phyloP scores from a whole-genome alignment of 2,888 invertebrate genomes.

The Dynastes maya region DNA sequence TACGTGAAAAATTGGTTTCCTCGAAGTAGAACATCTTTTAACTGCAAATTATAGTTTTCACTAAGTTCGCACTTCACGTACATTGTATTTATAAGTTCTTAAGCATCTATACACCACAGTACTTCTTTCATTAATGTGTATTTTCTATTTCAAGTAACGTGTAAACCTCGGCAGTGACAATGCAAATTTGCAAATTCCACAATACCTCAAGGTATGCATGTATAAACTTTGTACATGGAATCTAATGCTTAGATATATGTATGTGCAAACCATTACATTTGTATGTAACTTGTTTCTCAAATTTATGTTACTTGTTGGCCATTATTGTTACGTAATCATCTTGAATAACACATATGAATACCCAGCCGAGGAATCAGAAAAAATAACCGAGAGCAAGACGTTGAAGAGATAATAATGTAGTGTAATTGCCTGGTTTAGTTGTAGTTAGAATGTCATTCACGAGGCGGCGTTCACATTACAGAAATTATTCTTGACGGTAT shows the following conservation, averaged over 20 bases:
- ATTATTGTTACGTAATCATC: slow-evolving; percentile 24
- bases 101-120: too few relatives aligned
- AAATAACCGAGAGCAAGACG: slow-evolving; percentile 6
- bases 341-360: slow-evolving; percentile 19
- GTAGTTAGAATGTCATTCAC: slow-evolving; percentile 25
- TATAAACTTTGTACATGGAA: neutral
- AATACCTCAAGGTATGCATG: neutral
- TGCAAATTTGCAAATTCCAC: slow-evolving; percentile 24
- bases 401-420: slow-evolving; percentile 21
- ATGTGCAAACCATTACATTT: slow-evolving; percentile 1
- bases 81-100: too few relatives aligned
- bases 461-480: neutral
- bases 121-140: neutral
- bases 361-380: neutral
- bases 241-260: neutral
- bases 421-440: slow-evolving; percentile 20
- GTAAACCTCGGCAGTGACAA: neutral
- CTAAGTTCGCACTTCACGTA: too few relatives aligned
- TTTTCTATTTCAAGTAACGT: neutral
- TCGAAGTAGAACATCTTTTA: too few relatives aligned
- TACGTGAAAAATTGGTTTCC: too few relatives aligned
- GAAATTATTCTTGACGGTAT: slow-evolving; percentile 10
- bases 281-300: slow-evolving; percentile 21
- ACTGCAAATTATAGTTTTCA: too few relatives aligned
- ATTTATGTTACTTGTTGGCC: neutral